Evolutionary conservation across 2,797 vertebrate genomes (phyloP).

Genomic region (Neopelma chrysocephalum): DNA sequence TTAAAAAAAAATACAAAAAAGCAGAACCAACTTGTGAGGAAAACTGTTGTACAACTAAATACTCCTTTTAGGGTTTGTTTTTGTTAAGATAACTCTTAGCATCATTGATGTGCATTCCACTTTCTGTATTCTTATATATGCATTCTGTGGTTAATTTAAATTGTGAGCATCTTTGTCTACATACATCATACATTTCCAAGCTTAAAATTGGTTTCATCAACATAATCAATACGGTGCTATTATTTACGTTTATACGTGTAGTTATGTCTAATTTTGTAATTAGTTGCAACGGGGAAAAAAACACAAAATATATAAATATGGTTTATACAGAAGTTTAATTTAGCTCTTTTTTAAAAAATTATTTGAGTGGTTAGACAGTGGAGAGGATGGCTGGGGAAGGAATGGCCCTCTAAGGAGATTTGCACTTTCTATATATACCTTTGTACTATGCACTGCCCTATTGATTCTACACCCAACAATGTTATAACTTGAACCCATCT

Average conservation of each 20-base stretch:
- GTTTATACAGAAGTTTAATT: constrained; percentile 82
- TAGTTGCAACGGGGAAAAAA: constrained; percentile 77
- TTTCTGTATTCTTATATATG: constrained; percentile 84
- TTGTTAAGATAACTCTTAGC: constrained; percentile 69
- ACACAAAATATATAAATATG: constrained; percentile 76
- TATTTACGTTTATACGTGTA: constrained; percentile 86
- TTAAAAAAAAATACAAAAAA: not conserved
- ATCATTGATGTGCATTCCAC: constrained; percentile 99
- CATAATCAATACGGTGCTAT: constrained; percentile 89
- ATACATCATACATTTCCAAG: constrained; percentile 63
- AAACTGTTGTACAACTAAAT: constrained; percentile 2
- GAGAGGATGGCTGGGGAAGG: constrained; percentile 83
- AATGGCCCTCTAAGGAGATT: constrained; percentile 91
- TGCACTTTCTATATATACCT: constrained; percentile 99
- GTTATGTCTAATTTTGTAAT: constrained; percentile 83
- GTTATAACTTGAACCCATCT: constrained; percentile 98
- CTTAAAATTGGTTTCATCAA: constrained; percentile 77
- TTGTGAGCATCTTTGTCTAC: constrained; percentile 71
- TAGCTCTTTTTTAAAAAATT: constrained; percentile 75
- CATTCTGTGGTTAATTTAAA: constrained; percentile 76
- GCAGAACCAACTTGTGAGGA: constrained; percentile 30
- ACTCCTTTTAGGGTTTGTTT: constrained; percentile 10
- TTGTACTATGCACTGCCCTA: constrained; percentile 99
- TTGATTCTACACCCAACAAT: constrained; percentile 99
- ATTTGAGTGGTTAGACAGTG: constrained; percentile 85